These are phyloP conservation scores for Leucopsar rothschildi DNA, from an alignment of 2,113 vertebrate genomes.

Conservation along the genomic window DNA sequence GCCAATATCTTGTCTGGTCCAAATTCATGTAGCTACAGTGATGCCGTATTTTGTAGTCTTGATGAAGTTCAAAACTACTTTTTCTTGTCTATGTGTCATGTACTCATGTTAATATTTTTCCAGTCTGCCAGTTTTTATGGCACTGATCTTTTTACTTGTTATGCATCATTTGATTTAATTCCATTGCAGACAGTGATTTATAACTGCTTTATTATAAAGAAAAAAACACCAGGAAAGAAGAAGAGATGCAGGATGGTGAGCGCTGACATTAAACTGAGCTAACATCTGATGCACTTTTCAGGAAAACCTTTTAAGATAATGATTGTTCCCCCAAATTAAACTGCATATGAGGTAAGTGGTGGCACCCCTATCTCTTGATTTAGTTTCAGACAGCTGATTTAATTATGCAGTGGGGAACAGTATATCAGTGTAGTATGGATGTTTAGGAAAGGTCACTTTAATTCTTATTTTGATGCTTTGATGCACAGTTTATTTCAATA, in stretches of 20 bases:
- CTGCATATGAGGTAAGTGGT: not conserved
- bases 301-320: not conserved
- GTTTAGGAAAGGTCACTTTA: not conserved
- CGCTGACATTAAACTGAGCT: not conserved
- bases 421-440: not conserved
- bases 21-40: not conserved
- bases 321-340: not conserved
- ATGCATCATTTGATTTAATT: constrained; percentile 47
- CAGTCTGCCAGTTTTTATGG: constrained; percentile 44
- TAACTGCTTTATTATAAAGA: not conserved
- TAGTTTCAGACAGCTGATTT: not conserved
- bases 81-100: not conserved
- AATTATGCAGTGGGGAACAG: not conserved
- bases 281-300: not conserved
- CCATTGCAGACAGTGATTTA: not conserved
- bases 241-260: not conserved
- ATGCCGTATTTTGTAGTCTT: not conserved
- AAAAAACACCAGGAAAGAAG: not conserved
- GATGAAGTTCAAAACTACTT: not conserved
- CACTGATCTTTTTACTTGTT: constrained; percentile 29
- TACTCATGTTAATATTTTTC: constrained; percentile 43
- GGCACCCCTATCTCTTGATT: not conserved
- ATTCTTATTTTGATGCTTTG: not conserved
- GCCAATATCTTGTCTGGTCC: not conserved
- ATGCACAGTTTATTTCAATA: not conserved